phyloP scores from a whole-genome alignment of 2,113 vertebrate genomes.

The Microcebus tavaratra region DNA sequence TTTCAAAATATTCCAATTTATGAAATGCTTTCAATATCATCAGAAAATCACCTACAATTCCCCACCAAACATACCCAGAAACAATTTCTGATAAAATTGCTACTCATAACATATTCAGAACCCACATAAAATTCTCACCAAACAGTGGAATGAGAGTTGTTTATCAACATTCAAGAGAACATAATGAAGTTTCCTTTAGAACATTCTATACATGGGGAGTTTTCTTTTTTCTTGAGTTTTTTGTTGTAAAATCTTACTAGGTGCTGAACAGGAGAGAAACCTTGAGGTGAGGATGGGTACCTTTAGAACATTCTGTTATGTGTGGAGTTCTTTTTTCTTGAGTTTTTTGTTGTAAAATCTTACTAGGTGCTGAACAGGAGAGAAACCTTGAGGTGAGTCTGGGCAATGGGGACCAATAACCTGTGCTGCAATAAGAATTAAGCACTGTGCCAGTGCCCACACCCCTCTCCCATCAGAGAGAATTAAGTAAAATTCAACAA shows the following conservation, averaged over 20 bases:
- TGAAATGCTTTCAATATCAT: background rate
- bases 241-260: background rate
- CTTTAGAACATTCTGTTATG: background rate
- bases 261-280: background rate
- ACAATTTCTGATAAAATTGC: background rate
- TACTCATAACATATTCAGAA: background rate
- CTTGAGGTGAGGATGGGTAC: background rate
- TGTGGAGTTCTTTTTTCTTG: background rate
- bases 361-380: background rate
- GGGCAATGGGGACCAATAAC: fast-evolving
- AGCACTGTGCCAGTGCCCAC: fast-evolving
- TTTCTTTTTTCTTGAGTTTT: background rate
- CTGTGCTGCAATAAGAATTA: background rate
- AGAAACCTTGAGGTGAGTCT: background rate
- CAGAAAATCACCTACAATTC: background rate
- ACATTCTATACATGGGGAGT: background rate
- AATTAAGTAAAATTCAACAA: background rate
- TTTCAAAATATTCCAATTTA: background rate
- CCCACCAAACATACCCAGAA: background rate
- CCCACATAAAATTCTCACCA: background rate
- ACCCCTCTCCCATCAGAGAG: background rate
- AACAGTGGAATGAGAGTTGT: background rate
- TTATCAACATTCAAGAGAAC: background rate
- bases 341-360: background rate
- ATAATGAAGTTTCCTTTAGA: background rate